Evolutionary conservation across 2,888 invertebrate genomes (phyloP).

Genomic region (Malachius bipustulatus): DNA sequence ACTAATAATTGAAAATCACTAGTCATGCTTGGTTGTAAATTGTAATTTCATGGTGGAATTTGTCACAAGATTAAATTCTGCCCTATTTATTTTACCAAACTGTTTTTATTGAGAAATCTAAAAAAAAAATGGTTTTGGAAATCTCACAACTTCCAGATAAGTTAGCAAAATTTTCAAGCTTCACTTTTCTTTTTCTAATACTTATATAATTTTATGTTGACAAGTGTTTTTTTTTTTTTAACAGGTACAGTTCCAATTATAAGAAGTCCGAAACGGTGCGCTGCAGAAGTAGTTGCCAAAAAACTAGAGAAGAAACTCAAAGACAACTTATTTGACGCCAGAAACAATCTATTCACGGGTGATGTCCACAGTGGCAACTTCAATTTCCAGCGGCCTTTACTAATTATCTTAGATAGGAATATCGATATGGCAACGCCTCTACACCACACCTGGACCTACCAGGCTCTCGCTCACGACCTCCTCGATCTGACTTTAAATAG

Average conservation of each 20-base stretch:
- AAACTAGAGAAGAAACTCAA: conserved; percentile 93
- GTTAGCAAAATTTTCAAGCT: too few relatives aligned
- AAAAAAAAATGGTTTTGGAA: too few relatives aligned
- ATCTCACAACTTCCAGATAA: too few relatives aligned
- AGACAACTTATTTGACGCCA: conserved; percentile 91
- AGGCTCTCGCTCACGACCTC: conserved; percentile 94
- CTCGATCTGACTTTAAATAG: conserved; percentile 84
- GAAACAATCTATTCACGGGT: conserved; percentile 89
- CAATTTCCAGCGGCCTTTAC: conserved; percentile 85
- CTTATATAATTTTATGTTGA: background rate
- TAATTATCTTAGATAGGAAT: conserved; percentile 87
- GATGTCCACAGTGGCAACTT: conserved; percentile 66
- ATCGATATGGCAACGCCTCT: conserved; percentile 95
- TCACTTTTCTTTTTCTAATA: too few relatives aligned
- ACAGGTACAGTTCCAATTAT: conserved; percentile 78
- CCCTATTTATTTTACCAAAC: too few relatives aligned
- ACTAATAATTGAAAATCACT: background rate
- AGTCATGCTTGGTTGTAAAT: too few relatives aligned
- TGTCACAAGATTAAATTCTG: too few relatives aligned
- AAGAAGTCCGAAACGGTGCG: conserved; percentile 86
- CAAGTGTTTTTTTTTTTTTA: conserved; percentile 14
- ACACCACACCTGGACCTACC: conserved; percentile 99
- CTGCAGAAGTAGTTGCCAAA: conserved; percentile 96
- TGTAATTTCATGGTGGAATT: too few relatives aligned
- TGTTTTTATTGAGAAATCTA: too few relatives aligned